A percentile compares a stretch with the other conserved stretches of the same genome.
Evolutionary conservation across 2,888 invertebrate species (phyloP).

Genomic region (Pheosia tremula): DNA sequence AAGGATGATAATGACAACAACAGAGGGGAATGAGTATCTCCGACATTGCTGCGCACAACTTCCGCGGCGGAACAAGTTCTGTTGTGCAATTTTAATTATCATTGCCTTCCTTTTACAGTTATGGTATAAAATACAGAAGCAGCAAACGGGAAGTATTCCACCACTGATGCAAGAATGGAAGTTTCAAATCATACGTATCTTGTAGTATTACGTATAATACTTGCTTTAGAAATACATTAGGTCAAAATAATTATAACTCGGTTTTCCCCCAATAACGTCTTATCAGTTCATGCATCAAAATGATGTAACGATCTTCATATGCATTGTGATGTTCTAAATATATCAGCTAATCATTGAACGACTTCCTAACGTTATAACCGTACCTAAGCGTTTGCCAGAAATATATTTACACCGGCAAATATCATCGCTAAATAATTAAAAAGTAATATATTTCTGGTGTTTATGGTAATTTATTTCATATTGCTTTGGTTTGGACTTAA

Average conservation of each 20-base stretch:
- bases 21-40: not conserved
- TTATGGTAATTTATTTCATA: too few relatives aligned
- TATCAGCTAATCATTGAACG: conserved; percentile 4
- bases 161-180: not conserved
- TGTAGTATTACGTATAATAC: too few relatives aligned
- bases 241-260: not conserved
- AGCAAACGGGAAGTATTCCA: not conserved
- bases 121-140: not conserved
- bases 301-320: not conserved
- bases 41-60: not conserved
- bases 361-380: not conserved
- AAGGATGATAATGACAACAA: too few relatives aligned
- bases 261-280: not conserved
- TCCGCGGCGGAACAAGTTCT: not conserved
- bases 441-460: too few relatives aligned
- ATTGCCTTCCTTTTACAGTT: conserved; percentile 1
- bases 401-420: not conserved
- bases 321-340: conserved; percentile 1
- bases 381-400: not conserved
- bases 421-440: not conserved
- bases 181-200: not conserved
- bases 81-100: conserved; percentile 4
- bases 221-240: too few relatives aligned
- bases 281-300: not conserved
- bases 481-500: too few relatives aligned